Evolutionary conservation across 1,140 invertebrate species (phyloP).

Genomic region (Tetranychus cinnabarinus): DNA sequence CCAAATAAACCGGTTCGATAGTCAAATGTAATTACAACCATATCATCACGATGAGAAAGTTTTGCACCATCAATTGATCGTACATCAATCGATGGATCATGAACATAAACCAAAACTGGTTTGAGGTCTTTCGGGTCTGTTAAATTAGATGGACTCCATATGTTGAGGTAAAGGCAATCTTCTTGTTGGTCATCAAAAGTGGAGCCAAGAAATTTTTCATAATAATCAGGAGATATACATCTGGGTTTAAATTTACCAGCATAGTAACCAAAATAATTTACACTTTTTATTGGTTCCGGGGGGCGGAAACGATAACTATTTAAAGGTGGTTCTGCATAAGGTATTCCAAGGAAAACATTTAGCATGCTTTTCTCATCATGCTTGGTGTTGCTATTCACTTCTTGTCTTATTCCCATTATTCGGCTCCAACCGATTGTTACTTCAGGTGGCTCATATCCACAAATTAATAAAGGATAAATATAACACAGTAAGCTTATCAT

Average conservation of each 20-base stretch:
- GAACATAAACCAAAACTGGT: not conserved
- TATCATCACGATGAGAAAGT: slow-evolving; percentile 33
- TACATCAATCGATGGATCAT: not conserved
- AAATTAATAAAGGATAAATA: not conserved
- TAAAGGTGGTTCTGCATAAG: not conserved
- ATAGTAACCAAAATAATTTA: not conserved
- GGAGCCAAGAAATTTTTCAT: not conserved
- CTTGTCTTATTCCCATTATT: not conserved
- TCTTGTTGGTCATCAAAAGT: not conserved
- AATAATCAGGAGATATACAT: not conserved
- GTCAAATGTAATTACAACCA: slow-evolving; percentile 42
- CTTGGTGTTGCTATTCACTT: not conserved
- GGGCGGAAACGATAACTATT: not conserved
- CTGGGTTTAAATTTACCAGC: not conserved
- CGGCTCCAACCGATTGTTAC: not conserved
- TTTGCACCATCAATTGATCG: slow-evolving; percentile 30
- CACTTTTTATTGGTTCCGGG: not conserved
- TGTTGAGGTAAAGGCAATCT: slow-evolving; percentile 17
- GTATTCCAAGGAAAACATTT: not conserved
- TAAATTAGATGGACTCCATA: slow-evolving; percentile 11
- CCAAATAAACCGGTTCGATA: slow-evolving; percentile 40
- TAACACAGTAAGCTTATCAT: too few species aligned
- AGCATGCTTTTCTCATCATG: not conserved
- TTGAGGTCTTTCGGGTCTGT: not conserved
- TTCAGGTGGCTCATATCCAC: not conserved